phyloP scores from a whole-genome alignment of 2,113 vertebrate genomes.

The Tursiops truncatus region DNA sequence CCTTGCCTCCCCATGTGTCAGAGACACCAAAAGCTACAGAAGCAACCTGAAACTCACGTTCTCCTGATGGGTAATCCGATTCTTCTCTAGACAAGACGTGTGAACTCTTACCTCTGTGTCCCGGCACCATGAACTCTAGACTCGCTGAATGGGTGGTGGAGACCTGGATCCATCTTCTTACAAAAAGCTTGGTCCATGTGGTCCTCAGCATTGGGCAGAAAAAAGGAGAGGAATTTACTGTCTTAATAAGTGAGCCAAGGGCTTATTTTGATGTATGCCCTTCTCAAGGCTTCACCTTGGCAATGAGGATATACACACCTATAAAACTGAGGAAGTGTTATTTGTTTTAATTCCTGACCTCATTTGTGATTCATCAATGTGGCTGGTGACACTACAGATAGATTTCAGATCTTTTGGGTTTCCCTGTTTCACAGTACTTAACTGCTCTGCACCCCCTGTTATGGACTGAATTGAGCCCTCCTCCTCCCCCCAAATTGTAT shows the following conservation, averaged over 20 bases:
- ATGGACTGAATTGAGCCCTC: not conserved
- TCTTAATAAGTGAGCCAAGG: not conserved
- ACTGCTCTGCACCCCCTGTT: not conserved
- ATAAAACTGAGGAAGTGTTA: not conserved
- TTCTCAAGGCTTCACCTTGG: not conserved
- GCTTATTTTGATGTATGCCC: not conserved
- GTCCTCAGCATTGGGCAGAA: not conserved
- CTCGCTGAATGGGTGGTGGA: not conserved
- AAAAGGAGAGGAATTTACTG: not conserved
- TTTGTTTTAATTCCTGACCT: constrained; percentile 7
- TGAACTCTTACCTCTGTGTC: not conserved
- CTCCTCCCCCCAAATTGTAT: not conserved
- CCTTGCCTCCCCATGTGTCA: not conserved
- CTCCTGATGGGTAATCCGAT: not conserved
- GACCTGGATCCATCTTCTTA: not conserved
- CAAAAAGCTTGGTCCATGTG: not conserved
- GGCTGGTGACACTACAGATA: not conserved
- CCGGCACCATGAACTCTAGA: not conserved
- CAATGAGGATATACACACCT: not conserved
- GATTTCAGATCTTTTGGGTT: not conserved
- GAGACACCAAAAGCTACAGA: not conserved
- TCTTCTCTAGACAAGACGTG: not conserved
- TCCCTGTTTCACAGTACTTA: not conserved
- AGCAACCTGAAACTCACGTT: not conserved
- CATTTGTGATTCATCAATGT: not conserved